Base-by-base conservation (phyloP, 2,113 vertebrate genomes). In the Campylomormyrus numenius region DNA sequence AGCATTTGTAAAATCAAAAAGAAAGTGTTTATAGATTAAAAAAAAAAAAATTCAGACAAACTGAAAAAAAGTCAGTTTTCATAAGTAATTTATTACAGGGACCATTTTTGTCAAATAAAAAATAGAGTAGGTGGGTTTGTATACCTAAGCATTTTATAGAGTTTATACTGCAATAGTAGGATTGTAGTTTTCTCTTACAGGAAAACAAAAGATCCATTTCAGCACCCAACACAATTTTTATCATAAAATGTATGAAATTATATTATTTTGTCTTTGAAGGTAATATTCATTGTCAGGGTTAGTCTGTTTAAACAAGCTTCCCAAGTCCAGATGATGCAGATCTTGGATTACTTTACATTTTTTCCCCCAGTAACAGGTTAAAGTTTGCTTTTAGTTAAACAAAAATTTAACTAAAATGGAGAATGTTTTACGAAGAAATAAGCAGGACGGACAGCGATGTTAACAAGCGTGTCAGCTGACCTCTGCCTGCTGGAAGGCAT, bases 81-180 rank as follows among this genome's bases (percentile, higher is more conserved):
- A 50, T 86, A 24, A 86, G 84, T 80, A 80, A 80, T 80, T 80
- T 80, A 80, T 35, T 42, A 80, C 74, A 42, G 74, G 74, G 35
- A 80, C 35, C 15, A 80, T 80, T 80, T 80, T 80, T 80, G 35
- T 80, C 35, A 42, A 80, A 70, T 70, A 31, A 70, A 77, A 80
- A 80, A 19, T 80, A 80, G 74, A 80, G 39, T 80, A 80, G 35
- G 74, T 80, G 74, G 74, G 74, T 80, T 80, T 80, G 35, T 80
- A 80, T 80, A 42, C 31, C 74, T 42, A 42, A 80, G 35, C 74
- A 80, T 80, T 80, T 80, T 80, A 80, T 80, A 80, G 15, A 80
- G 74, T 80, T 80, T 80, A 80, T 80, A 80, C 74, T 80, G 74
- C 15, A 80, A 80, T 80, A 80, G 13, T 85, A 21, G 83, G 21